phyloP scores from a whole-genome alignment of 2,888 invertebrate genomes.

The Aethes cnicana region DNA sequence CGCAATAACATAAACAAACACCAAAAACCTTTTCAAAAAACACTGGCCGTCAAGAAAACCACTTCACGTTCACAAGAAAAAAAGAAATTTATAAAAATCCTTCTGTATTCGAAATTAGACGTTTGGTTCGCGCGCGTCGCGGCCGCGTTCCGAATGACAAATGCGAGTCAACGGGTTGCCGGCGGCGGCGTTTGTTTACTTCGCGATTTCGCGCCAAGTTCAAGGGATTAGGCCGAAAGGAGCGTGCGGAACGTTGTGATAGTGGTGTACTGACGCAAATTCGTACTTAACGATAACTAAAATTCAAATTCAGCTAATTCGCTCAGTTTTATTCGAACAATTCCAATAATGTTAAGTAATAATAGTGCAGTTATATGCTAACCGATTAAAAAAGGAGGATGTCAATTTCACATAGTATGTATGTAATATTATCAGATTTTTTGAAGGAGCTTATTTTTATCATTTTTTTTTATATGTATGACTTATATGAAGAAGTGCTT shows the following conservation, averaged over 20 bases:
- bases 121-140: conserved; percentile 57
- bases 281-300: not conserved
- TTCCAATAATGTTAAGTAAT: not conserved
- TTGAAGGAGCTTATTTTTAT: too few relatives aligned
- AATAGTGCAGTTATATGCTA: too few relatives aligned
- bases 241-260: conserved; percentile 21
- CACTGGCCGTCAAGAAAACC: conserved; percentile 39
- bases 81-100: conserved; percentile 39
- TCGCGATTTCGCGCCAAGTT: conserved; percentile 64
- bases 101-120: conserved; percentile 43
- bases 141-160: conserved; percentile 74
- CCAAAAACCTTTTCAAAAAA: conserved; percentile 32
- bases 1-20: conserved; percentile 38
- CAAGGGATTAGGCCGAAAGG: conserved; percentile 62
- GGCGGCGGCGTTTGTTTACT: conserved; percentile 69
- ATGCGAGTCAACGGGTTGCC: conserved; percentile 65
- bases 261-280: conserved; percentile 9
- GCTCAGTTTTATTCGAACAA: not conserved
- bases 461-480: too few relatives aligned
- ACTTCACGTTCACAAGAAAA: conserved; percentile 5
- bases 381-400: too few relatives aligned
- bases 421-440: too few relatives aligned
- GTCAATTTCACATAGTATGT: too few relatives aligned
- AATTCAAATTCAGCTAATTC: too few relatives aligned
- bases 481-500: too few relatives aligned